A percentile compares a stretch with the other conserved stretches of the same genome.
Evolutionary conservation across 1,140 invertebrate species (phyloP).

Genomic region (Euwallacea similis): DNA sequence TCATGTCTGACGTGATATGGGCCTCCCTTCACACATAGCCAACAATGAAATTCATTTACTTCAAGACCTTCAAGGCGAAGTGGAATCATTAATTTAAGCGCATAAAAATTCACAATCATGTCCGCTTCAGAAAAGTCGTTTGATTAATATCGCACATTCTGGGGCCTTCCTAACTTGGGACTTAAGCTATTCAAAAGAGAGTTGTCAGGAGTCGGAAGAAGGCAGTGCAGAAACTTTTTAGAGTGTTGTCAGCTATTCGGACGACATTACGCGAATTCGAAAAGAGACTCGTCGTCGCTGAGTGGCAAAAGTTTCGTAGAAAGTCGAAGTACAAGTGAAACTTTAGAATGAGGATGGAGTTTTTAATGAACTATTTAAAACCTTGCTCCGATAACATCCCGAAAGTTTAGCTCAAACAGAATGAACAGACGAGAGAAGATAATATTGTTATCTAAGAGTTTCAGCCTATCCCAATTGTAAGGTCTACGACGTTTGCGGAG

Average conservation of each 20-base stretch:
- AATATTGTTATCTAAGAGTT: background rate
- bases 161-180: background rate
- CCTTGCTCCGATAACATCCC: constrained; percentile 3
- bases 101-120: too few relatives aligned
- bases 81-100: too few relatives aligned
- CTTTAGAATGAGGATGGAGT: constrained; percentile 21
- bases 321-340: constrained; percentile 1
- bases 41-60: too few relatives aligned
- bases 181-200: constrained; percentile 2
- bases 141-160: too few relatives aligned
- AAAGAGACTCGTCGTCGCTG: background rate
- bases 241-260: constrained; percentile 14
- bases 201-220: constrained; percentile 7
- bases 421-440: background rate
- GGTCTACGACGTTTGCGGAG: too few relatives aligned
- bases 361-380: constrained; percentile 27
- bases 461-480: too few relatives aligned
- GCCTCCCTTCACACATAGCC: too few relatives aligned
- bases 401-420: background rate
- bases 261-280: constrained; percentile 13
- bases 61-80: too few relatives aligned
- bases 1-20: too few relatives aligned
- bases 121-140: too few relatives aligned
- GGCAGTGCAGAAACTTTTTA: background rate
- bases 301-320: constrained; percentile 5